These are phyloP conservation scores for Folsomia manolachei DNA, from an alignment of 2,888 invertebrate genomes.

Conservation along the genomic window DNA sequence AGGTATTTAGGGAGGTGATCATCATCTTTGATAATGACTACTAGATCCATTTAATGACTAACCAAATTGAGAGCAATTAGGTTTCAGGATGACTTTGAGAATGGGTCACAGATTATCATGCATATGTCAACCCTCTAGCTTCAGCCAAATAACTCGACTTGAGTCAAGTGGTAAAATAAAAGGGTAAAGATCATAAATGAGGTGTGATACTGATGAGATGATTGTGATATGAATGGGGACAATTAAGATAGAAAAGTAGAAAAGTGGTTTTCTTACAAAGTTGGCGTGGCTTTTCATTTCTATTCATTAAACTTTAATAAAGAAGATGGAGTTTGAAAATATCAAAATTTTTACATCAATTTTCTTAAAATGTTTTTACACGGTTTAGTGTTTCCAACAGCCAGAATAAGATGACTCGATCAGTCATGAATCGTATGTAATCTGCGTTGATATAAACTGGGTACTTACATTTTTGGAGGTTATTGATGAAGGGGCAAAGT, in stretches of 20 bases:
- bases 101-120: slow-evolving; percentile 12
- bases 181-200: slow-evolving; percentile 10
- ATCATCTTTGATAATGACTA: background rate
- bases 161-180: slow-evolving; percentile 2
- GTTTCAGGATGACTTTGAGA: slow-evolving; percentile 8
- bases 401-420: too few relatives aligned
- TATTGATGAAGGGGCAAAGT: too few relatives aligned
- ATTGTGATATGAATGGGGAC: slow-evolving; percentile 24
- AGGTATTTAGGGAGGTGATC: background rate
- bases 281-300: slow-evolving; percentile 16
- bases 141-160: background rate
- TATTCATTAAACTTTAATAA: background rate
- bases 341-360: background rate
- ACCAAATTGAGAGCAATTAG: slow-evolving; percentile 6
- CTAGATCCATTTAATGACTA: slow-evolving; percentile 2
- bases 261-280: slow-evolving; percentile 21
- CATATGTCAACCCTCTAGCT: slow-evolving; percentile 7
- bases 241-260: slow-evolving; percentile 21
- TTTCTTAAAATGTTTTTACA: background rate
- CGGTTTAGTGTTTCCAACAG: too few relatives aligned
- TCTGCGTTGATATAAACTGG: too few relatives aligned
- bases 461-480: too few relatives aligned
- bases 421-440: too few relatives aligned
- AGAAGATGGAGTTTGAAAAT: background rate
- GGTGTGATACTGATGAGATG: background rate